These are phyloP conservation scores for Guaruba guarouba DNA, from an alignment of 2,113 vertebrate species.

Conservation along the genomic window DNA sequence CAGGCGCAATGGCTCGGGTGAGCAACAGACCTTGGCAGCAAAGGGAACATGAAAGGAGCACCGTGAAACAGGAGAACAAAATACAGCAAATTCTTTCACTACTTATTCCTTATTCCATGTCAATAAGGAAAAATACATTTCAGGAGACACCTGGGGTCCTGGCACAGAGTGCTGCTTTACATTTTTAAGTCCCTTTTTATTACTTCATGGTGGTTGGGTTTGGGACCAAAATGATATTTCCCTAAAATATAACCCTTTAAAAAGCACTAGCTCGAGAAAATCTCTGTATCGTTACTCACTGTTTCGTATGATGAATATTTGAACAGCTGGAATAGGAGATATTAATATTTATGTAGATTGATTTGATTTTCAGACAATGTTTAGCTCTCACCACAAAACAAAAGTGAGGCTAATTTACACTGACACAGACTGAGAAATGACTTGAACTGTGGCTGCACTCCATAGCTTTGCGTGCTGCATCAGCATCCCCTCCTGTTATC, in stretches of 20 bases:
- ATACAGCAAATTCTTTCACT: neutral
- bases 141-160: slow-evolving; percentile 1
- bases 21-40: neutral
- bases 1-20: neutral
- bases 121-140: neutral
- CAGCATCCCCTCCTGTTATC: neutral
- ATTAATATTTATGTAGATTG: slow-evolving; percentile 4
- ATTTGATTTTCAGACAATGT: neutral
- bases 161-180: neutral
- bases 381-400: neutral
- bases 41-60: neutral
- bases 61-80: neutral
- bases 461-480: rapidly evolving
- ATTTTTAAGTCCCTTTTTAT: neutral
- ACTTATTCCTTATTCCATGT: neutral
- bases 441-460: neutral
- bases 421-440: rapidly evolving
- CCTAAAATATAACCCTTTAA: neutral
- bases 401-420: neutral
- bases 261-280: neutral
- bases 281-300: neutral
- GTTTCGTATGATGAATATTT: neutral
- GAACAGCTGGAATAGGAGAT: neutral
- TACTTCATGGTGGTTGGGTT: neutral
- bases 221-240: slow-evolving; percentile 11